Percentiles rank a stretch among this genome's conserved stretches.
phyloP scores from a whole-genome alignment of 2,888 invertebrate genomes.

The Ecliptopera silaceata region DNA sequence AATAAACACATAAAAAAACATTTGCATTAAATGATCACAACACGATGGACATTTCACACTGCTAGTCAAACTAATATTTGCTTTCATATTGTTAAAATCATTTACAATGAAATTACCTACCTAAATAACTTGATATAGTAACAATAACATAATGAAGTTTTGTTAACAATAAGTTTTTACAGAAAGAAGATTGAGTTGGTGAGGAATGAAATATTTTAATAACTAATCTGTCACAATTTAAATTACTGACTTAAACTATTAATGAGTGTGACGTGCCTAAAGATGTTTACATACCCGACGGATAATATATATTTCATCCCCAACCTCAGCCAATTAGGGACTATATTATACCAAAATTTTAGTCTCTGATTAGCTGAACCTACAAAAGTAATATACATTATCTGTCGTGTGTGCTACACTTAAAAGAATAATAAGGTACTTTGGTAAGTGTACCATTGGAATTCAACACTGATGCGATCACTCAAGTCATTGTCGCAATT shows the following conservation, averaged over 20 bases:
- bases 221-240: slow-evolving; percentile 51
- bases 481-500: slow-evolving; percentile 50
- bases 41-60: slow-evolving; percentile 29
- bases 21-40: slow-evolving; percentile 29
- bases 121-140: slow-evolving; percentile 18
- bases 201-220: slow-evolving; percentile 53
- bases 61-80: slow-evolving; percentile 32
- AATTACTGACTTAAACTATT: slow-evolving; percentile 39
- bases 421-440: slow-evolving; percentile 69
- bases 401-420: no score
- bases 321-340: no score
- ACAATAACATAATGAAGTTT: slow-evolving; percentile 23
- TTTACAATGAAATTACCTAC: slow-evolving; percentile 20
- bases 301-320: no score
- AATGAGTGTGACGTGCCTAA: slow-evolving; percentile 50
- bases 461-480: slow-evolving; percentile 68
- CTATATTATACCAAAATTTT: no score
- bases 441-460: slow-evolving; percentile 74
- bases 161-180: neutral
- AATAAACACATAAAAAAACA: slow-evolving; percentile 23
- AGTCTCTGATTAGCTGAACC: no score
- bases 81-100: slow-evolving; percentile 24
- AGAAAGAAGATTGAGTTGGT: slow-evolving; percentile 38
- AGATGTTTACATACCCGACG: no score
- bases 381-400: no score